Evolutionary conservation across 2,888 invertebrate species (phyloP).

Genomic region (Theodoxus fluviatilis): DNA sequence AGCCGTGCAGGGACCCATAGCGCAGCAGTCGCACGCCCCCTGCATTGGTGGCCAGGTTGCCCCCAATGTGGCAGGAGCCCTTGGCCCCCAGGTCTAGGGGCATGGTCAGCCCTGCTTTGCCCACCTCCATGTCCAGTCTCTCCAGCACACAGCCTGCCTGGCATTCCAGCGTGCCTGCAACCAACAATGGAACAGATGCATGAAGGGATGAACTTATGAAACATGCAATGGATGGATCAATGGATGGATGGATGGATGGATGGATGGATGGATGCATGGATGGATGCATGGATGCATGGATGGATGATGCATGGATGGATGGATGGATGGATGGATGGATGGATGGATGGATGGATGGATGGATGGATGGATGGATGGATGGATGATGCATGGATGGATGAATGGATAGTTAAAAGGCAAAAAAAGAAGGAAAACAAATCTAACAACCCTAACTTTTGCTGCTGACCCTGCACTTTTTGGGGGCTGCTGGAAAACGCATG

Average conservation of each 20-base stretch:
- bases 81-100: conserved; percentile 97
- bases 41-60: conserved; percentile 95
- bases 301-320: too few relatives aligned
- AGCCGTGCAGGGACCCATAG: conserved; percentile 94
- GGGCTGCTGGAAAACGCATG: background rate
- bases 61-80: conserved; percentile 93
- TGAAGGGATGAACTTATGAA: background rate
- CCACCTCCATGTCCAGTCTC: conserved; percentile 78
- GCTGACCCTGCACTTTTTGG: too few relatives aligned
- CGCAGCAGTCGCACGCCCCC: conserved; percentile 92
- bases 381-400: too few relatives aligned
- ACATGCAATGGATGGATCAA: background rate
- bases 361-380: too few relatives aligned
- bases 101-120: conserved; percentile 82
- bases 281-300: background rate
- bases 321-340: too few relatives aligned
- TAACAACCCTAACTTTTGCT: too few relatives aligned
- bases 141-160: conserved; percentile 95
- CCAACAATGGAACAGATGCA: too few relatives aligned
- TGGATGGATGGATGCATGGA: background rate
- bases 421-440: too few relatives aligned
- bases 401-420: too few relatives aligned
- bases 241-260: background rate
- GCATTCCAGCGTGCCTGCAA: conserved; percentile 69
- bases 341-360: too few relatives aligned